A percentile compares a stretch with the other conserved stretches of the same genome.
phyloP scores from a whole-genome alignment of 2,113 vertebrate genomes.

The Bubo scandiacus region DNA sequence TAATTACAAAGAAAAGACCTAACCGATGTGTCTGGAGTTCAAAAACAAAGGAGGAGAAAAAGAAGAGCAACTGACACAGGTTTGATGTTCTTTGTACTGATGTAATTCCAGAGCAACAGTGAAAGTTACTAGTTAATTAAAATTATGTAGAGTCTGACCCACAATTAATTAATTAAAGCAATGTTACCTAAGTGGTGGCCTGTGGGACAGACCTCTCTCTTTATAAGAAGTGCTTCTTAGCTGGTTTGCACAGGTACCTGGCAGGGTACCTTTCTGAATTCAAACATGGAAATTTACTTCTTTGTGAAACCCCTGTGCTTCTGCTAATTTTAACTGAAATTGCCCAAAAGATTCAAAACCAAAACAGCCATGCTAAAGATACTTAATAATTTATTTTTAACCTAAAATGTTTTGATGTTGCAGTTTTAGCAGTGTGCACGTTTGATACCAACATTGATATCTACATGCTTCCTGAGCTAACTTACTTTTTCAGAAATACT shows the following conservation, averaged over 20 bases:
- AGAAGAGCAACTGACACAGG: accelerated
- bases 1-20: neutral
- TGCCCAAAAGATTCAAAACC: neutral
- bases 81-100: neutral
- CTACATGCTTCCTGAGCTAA: neutral
- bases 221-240: neutral
- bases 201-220: neutral
- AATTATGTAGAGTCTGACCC: neutral
- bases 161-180: neutral
- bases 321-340: neutral
- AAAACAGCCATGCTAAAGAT: neutral
- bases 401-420: neutral
- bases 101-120: neutral
- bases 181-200: neutral
- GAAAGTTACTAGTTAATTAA: neutral
- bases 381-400: neutral
- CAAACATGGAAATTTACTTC: neutral
- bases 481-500: neutral
- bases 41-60: neutral
- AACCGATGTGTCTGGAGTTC: neutral
- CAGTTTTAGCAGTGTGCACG: neutral
- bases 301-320: neutral
- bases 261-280: neutral
- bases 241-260: neutral
- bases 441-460: neutral